Evolutionary conservation across 2,797 vertebrate species (phyloP).

Genomic region (Gallinago solitaria): DNA sequence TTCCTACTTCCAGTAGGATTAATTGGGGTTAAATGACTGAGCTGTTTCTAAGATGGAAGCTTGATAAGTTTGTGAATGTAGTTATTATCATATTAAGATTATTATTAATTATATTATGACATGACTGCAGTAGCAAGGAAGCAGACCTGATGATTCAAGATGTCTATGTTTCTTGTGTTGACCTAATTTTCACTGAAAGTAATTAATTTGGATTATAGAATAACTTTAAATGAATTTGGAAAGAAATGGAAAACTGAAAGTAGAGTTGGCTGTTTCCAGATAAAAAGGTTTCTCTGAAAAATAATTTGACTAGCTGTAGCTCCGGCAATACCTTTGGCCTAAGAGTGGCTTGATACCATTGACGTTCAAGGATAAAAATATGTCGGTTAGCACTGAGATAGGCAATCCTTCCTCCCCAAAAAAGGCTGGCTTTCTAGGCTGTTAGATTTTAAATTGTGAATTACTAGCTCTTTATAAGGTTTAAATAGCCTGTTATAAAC

Average conservation of each 20-base stretch:
- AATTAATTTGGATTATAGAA: conserved; percentile 15
- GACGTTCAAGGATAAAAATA: background rate
- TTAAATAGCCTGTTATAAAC: background rate
- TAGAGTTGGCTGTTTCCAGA: background rate
- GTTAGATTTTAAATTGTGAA: background rate
- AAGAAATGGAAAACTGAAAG: background rate
- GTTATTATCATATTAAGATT: conserved; percentile 23
- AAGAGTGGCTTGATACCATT: background rate
- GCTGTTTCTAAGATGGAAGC: background rate
- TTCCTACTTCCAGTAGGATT: background rate
- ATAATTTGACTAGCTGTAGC: background rate
- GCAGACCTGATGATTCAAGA: conserved; percentile 39
- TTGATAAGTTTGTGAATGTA: conserved; percentile 15
- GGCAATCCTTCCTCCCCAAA: accelerated
- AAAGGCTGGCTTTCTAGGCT: background rate
- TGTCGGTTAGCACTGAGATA: background rate
- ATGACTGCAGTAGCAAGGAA: background rate
- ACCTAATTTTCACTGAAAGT: conserved; percentile 3
- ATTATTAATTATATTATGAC: conserved; percentile 44
- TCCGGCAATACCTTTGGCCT: background rate
- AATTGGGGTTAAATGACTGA: conserved; percentile 51
- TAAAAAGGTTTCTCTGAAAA: background rate
- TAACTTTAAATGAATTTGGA: background rate
- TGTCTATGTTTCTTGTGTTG: background rate
- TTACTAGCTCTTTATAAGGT: background rate